Base-by-base conservation (phyloP, 2,797 vertebrate genomes). In the Oceanodroma leucorhoa region DNA sequence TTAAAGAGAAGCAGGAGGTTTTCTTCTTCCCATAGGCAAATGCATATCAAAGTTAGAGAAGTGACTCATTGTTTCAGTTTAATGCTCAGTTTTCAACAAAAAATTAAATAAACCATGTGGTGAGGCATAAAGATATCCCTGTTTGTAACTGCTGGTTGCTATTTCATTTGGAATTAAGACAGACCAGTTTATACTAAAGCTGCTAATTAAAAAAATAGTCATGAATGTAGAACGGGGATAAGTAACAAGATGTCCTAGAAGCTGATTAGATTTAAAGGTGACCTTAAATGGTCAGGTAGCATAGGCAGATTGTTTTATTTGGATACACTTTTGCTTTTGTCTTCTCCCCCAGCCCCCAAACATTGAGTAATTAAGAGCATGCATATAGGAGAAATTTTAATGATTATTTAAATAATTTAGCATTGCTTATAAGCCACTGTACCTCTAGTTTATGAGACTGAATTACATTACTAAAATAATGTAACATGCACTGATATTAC, bases 181-280 rank as follows among this genome's bases (percentile, higher is more conserved):
- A 80, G 60, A 73, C 1, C 30, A 81, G 41, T 69, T 96, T 78
- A 69, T 62, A 32, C 27, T 60, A 53, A 45, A 88, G 10, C 26
- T 76, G 26, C 71, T 94, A 93, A 93, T 94, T 90, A 78, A 88
- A 96, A 96, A 94, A 90, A 62, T 38, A 91, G 45, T 23, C 40
- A 75, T 72, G 83, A 91, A 91, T 83, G n/a, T 86, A 78, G 50
- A 73, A 54, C 62, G 86, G 18, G 80, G 76, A 80, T 91, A 94
- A 94, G 40, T 60, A 87, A 50, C 50, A 83, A 89, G 62, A 88
- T 93, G 60, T 66, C 40, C 58, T 75, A 84, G 62, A 90, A 94
- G 38, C 45, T 94, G 86, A 81, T 91, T 72, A 80, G 64, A 81
- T 95, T 92, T 92, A 89, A 90, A 96, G 32, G 87, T 91, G 71